Percentiles rank a stretch among this genome's conserved stretches.
Evolutionary conservation across 1,140 invertebrate genomes (phyloP).

Genomic region (Nymphalis io): DNA sequence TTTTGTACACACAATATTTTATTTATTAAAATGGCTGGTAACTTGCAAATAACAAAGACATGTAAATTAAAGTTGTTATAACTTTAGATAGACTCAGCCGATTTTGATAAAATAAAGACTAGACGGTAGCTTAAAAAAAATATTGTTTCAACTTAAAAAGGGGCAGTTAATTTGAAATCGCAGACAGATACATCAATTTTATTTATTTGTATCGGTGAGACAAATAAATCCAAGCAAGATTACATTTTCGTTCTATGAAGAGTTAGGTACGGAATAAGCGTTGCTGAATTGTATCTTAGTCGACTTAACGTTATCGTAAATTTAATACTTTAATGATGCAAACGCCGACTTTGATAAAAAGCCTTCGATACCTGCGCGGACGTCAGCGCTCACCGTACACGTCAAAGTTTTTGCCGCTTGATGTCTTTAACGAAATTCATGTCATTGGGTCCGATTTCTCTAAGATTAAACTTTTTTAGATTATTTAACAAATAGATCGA

Average conservation of each 20-base stretch:
- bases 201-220: too few relatives aligned
- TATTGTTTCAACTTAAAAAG: too few relatives aligned
- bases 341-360: slow-evolving; percentile 62
- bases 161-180: too few relatives aligned
- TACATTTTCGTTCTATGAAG: background rate
- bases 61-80: too few relatives aligned
- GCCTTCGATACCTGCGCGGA: slow-evolving; percentile 59
- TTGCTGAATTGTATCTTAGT: slow-evolving; percentile 42
- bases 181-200: too few relatives aligned
- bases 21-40: too few relatives aligned
- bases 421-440: slow-evolving; percentile 76
- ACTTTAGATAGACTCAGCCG: too few relatives aligned
- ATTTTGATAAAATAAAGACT: too few relatives aligned
- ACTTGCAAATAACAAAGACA: too few relatives aligned
- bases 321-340: slow-evolving; percentile 73
- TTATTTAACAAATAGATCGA: slow-evolving; percentile 79
- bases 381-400: slow-evolving; percentile 55
- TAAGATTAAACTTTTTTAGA: slow-evolving; percentile 72
- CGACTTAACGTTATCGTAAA: slow-evolving; percentile 60
- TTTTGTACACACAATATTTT: too few relatives aligned
- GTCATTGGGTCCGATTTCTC: slow-evolving; percentile 77
- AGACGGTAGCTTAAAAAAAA: too few relatives aligned
- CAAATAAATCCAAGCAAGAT: background rate
- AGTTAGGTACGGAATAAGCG: background rate
- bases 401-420: slow-evolving; percentile 59